These are phyloP conservation scores for Panagrolaimus sp. DNA, from an alignment of 1,140 invertebrate genomes.

Conservation along the genomic window DNA sequence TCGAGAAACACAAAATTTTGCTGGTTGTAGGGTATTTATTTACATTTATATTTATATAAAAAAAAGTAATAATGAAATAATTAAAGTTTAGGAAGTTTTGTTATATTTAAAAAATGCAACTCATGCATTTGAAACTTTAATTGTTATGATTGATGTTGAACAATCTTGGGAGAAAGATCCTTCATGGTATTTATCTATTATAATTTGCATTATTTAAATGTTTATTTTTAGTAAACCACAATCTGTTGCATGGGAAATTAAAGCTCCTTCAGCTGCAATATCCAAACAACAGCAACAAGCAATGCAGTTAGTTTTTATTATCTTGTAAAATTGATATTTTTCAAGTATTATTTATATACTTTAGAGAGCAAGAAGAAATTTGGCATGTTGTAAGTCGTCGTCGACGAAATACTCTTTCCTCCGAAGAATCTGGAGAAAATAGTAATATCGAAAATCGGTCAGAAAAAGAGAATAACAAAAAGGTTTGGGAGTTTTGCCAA, in stretches of 20 bases:
- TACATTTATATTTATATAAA: too few species aligned
- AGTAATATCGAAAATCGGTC: too few species aligned
- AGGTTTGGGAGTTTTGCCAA: too few species aligned
- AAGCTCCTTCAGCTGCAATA: not conserved
- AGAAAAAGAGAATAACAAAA: too few species aligned
- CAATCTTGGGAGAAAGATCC: conserved; percentile 26
- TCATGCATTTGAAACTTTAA: conserved; percentile 38
- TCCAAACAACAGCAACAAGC: too few species aligned
- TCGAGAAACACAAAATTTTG: conserved; percentile 20
- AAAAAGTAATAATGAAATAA: not conserved
- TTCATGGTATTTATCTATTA: not conserved
- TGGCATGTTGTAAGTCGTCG: not conserved
- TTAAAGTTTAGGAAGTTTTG: conserved; percentile 37
- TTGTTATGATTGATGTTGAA: conserved; percentile 37
- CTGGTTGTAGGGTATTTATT: conserved; percentile 31
- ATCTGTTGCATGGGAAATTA: conserved; percentile 10
- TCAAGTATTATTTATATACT: not conserved
- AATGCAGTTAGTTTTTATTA: conserved; percentile 2
- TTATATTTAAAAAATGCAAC: conserved; percentile 38
- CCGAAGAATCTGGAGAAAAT: too few species aligned
- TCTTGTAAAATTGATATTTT: conserved; percentile 9
- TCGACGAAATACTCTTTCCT: not conserved
- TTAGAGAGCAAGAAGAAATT: not conserved
- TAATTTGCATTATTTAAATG: not conserved
- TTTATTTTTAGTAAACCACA: not conserved